A percentile compares a stretch with the other conserved stretches of the same genome.
Evolutionary conservation across 1,140 invertebrate species (phyloP).

Genomic region (Glomeris maerens): DNA sequence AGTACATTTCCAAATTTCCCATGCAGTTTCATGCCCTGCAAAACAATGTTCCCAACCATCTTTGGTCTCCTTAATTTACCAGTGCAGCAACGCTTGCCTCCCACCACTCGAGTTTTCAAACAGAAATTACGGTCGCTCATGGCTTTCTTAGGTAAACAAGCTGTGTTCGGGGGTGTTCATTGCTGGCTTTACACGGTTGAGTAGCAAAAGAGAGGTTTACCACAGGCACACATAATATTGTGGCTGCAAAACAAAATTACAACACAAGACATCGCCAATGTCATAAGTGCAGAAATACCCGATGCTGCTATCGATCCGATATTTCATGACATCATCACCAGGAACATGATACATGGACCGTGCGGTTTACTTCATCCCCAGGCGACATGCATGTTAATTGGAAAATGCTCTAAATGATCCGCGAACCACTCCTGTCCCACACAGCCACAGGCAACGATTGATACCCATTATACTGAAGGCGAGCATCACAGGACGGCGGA

Average conservation of each 20-base stretch:
- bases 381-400: constrained; percentile 35
- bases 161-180: constrained; percentile 15
- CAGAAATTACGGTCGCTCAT: constrained; percentile 9
- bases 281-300: constrained; percentile 15
- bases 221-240: constrained; percentile 14
- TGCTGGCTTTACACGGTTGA: constrained; percentile 10
- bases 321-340: constrained; percentile 8
- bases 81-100: neutral
- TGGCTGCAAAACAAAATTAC: constrained; percentile 13
- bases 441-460: constrained; percentile 28
- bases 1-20: too few relatives aligned
- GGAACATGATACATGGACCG: constrained; percentile 39
- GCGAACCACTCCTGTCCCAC: constrained; percentile 24
- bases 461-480: constrained; percentile 30
- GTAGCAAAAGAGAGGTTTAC: constrained; percentile 14
- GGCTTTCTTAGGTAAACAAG: constrained; percentile 10
- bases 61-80: too few relatives aligned
- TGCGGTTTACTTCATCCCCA: constrained; percentile 33
- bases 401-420: constrained; percentile 33
- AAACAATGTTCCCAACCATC: too few relatives aligned
- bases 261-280: constrained; percentile 11
- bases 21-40: too few relatives aligned
- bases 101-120: constrained; percentile 5
- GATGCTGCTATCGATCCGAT: constrained; percentile 6
- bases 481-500: too few relatives aligned